These are phyloP conservation scores for Oopsacas minuta DNA, from an alignment of 37 sponge, comb jelly and placozoan genomes.

Conservation along the genomic window DNA sequence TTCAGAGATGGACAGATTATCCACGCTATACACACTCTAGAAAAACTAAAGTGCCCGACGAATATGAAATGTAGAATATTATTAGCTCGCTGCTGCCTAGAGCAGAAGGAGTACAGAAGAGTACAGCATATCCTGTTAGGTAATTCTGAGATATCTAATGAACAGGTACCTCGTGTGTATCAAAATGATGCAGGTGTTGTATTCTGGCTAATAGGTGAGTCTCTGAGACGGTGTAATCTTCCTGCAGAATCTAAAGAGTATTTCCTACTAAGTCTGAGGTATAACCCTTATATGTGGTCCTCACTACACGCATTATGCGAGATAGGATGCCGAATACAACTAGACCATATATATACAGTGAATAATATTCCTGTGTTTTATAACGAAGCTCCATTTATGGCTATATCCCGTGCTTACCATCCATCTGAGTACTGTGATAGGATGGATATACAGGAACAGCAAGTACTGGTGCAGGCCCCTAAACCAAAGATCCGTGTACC, in stretches of 20 bases:
- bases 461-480: background rate
- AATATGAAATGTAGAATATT: constrained; percentile 49
- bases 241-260: constrained; percentile 34
- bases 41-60: constrained; percentile 8
- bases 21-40: constrained; percentile 54
- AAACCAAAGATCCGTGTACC: no score
- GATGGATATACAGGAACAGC: background rate
- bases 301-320: constrained; percentile 55
- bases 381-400: background rate
- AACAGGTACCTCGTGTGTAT: constrained; percentile 21
- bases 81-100: constrained; percentile 62
- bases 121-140: background rate
- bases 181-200: constrained; percentile 43
- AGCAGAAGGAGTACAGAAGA: constrained; percentile 50
- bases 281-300: constrained; percentile 80
- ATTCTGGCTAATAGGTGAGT: constrained; percentile 43
- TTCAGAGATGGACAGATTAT: constrained; percentile 48
- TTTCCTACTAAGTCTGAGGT: constrained; percentile 45
- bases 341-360: background rate
- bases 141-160: constrained; percentile 20
- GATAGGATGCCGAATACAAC: constrained; percentile 22
- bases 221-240: constrained; percentile 31
- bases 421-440: background rate
- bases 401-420: background rate
- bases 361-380: background rate